These are phyloP conservation scores for Pediacus dermestoides DNA, from an alignment of 2,888 invertebrate species.

Conservation along the genomic window DNA sequence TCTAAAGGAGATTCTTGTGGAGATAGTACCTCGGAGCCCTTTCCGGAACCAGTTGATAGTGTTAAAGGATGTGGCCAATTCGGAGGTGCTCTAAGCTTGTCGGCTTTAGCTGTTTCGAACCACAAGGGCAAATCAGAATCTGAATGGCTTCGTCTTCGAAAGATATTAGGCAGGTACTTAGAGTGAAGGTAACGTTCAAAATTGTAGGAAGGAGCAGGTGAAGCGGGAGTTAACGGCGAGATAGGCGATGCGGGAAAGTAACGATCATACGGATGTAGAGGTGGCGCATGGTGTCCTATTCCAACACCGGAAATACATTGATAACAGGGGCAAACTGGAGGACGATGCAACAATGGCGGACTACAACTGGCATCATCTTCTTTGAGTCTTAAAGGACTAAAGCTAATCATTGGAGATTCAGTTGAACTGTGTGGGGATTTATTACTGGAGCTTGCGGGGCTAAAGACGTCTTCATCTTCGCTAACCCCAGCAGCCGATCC, in stretches of 20 bases:
- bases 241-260: slow-evolving; percentile 57
- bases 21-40: slow-evolving; percentile 54
- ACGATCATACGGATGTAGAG: slow-evolving; percentile 50
- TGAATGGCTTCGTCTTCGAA: slow-evolving; percentile 61
- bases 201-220: slow-evolving; percentile 56
- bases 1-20: slow-evolving; percentile 84
- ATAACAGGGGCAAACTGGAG: slow-evolving; percentile 45
- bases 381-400: slow-evolving; percentile 56
- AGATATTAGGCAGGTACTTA: slow-evolving; percentile 62
- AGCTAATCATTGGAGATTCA: slow-evolving; percentile 54
- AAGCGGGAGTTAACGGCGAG: slow-evolving; percentile 55
- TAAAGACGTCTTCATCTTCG: slow-evolving; percentile 59
- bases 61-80: slow-evolving; percentile 45
- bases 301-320: slow-evolving; percentile 45
- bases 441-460: slow-evolving; percentile 56
- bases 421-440: slow-evolving; percentile 56
- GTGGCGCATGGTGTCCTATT: slow-evolving; percentile 43
- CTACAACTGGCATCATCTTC: slow-evolving; percentile 51
- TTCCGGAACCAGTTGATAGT: slow-evolving; percentile 42
- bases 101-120: slow-evolving; percentile 51
- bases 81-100: slow-evolving; percentile 44
- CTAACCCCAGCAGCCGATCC: slow-evolving; percentile 47
- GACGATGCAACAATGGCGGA: slow-evolving; percentile 40
- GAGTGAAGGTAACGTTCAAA: slow-evolving; percentile 63
- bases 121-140: slow-evolving; percentile 62